Conservation (phyloP, 1,140 invertebrate species). For the Phortica variegata region DNA sequence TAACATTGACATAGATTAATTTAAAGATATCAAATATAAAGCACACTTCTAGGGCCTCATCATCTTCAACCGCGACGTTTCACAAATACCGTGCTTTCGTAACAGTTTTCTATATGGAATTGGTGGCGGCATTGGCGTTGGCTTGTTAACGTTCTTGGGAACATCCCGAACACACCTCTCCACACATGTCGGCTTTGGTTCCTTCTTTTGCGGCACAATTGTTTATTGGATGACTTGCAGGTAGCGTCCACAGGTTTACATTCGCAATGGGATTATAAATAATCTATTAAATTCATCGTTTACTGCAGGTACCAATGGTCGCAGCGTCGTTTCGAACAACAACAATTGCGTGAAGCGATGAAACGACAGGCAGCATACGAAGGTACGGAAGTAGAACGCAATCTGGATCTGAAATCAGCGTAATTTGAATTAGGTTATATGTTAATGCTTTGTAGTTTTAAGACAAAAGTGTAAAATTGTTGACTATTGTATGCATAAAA, state of each 20-base stretch:
- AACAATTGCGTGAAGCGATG: constrained; percentile 54
- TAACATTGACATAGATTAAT: constrained; percentile 1
- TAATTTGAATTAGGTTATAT: no score
- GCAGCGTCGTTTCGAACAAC: constrained; percentile 55
- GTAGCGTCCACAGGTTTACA: constrained; percentile 12
- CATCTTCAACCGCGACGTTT: constrained; percentile 63
- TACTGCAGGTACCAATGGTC: constrained; percentile 58
- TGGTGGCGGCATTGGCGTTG: constrained; percentile 60
- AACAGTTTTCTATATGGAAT: constrained; percentile 65
- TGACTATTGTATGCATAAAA: no score
- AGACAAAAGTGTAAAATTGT: no score
- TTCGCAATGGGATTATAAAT: background rate
- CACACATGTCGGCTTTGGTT: constrained; percentile 59
- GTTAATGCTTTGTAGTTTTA: background rate
- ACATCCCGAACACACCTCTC: constrained; percentile 61
- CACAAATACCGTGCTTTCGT: constrained; percentile 66
- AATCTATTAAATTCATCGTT: background rate
- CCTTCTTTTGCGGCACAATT: constrained; percentile 60
- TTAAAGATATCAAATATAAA: no score
- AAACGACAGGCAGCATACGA: constrained; percentile 49
- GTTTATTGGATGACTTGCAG: constrained; percentile 62
- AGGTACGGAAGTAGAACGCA: constrained; percentile 48
- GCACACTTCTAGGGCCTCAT: no score
- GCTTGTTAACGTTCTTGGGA: constrained; percentile 62
- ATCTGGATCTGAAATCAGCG: constrained; percentile 43